Evolutionary conservation across 2,888 invertebrate species (phyloP).

Genomic region (Synanthedon formicaeformis): DNA sequence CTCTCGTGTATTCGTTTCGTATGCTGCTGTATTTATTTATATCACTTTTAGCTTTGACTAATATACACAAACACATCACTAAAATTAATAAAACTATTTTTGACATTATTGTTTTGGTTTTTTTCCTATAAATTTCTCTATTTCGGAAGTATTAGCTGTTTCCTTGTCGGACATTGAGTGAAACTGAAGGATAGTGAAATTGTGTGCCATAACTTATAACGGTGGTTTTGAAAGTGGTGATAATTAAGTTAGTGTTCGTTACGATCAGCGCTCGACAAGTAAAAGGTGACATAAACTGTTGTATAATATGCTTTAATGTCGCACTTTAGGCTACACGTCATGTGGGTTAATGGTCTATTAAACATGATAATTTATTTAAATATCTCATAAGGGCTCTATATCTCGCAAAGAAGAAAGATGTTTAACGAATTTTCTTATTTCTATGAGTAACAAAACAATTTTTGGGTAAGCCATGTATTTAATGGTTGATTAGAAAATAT

Average conservation of each 20-base stretch:
- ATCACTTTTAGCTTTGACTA: conserved; percentile 22
- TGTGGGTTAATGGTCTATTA: not conserved
- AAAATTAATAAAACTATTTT: conserved; percentile 11
- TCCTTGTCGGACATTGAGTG: conserved; percentile 3
- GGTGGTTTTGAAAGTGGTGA: conserved; percentile 49
- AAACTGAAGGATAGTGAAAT: conserved; percentile 48
- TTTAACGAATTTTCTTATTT: no score
- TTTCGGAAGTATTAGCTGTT: not conserved
- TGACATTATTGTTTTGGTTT: conserved; percentile 10
- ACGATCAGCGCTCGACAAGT: not conserved
- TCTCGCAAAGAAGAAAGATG: no score
- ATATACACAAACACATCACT: conserved; percentile 29
- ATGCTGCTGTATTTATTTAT: conserved; percentile 11
- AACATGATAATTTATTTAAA: not conserved
- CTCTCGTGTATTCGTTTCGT: conserved; percentile 21
- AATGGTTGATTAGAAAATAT: no score
- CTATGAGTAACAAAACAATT: no score
- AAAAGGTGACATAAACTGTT: not conserved
- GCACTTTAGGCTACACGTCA: not conserved
- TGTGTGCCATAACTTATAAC: conserved; percentile 42
- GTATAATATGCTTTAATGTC: not conserved
- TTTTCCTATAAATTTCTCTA: not conserved
- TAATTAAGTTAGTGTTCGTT: conserved; percentile 31
- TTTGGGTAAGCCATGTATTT: no score
- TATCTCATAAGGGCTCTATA: no score